These are phyloP conservation scores for Cotesia typhae DNA, from an alignment of 1,140 invertebrate species.

Conservation along the genomic window DNA sequence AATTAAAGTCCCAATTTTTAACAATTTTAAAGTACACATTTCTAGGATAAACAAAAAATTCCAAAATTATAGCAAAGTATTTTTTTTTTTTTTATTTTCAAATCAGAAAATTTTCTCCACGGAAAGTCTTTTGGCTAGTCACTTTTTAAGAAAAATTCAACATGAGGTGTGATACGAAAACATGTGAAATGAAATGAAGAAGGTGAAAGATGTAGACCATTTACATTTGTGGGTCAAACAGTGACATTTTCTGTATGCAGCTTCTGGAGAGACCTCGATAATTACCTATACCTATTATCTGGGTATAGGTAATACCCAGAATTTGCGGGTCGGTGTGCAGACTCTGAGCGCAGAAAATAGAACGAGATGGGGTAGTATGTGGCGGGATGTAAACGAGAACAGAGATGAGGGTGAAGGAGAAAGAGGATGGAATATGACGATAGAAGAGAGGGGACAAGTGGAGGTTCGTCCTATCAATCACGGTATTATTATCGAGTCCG, in stretches of 20 bases:
- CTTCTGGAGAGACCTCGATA: slow-evolving; percentile 40
- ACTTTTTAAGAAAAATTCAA: too few relatives aligned
- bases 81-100: too few relatives aligned
- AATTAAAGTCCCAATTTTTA: too few relatives aligned
- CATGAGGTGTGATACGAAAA: background rate
- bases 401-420: slow-evolving; percentile 24
- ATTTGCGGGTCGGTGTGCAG: background rate
- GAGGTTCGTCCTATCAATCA: slow-evolving; percentile 65
- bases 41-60: too few relatives aligned
- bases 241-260: slow-evolving; percentile 29
- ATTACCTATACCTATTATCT: too few relatives aligned
- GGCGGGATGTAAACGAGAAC: background rate
- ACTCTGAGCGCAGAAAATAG: background rate
- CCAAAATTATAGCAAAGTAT: too few relatives aligned
- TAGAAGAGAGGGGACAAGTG: slow-evolving; percentile 36
- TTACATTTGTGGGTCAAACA: slow-evolving; percentile 45
- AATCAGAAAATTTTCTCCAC: too few relatives aligned
- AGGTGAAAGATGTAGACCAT: slow-evolving; percentile 39
- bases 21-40: too few relatives aligned
- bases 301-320: too few relatives aligned
- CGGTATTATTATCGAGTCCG: slow-evolving; percentile 66
- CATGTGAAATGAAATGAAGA: slow-evolving; percentile 28
- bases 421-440: slow-evolving; percentile 22
- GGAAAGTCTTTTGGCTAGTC: too few relatives aligned
- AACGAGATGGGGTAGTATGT: background rate